Percentiles rank a stretch among this genome's conserved stretches.
phyloP scores from a whole-genome alignment of 1,140 invertebrate genomes.

The Bicyclus anynana region DNA sequence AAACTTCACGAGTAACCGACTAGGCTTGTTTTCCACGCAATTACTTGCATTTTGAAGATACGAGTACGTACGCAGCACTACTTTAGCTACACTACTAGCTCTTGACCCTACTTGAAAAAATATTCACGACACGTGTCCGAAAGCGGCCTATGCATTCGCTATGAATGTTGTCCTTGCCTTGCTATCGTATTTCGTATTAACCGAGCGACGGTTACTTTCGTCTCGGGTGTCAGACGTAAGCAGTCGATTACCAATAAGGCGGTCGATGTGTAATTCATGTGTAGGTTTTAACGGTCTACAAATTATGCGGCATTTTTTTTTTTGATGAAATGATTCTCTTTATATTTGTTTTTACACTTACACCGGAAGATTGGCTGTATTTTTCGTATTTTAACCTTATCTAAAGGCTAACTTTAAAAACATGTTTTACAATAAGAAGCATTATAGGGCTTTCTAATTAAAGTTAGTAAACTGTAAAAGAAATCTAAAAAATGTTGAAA shows the following conservation, averaged over 20 bases:
- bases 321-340: not conserved
- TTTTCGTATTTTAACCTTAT: no score
- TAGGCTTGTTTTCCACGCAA: no score
- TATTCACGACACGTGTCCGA: constrained; percentile 13
- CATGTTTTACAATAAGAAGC: no score
- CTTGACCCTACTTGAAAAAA: not conserved
- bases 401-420: no score
- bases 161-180: constrained; percentile 18
- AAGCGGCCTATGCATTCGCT: constrained; percentile 10
- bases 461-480: no score
- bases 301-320: not conserved
- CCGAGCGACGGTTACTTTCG: constrained; percentile 15
- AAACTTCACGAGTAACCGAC: no score
- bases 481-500: no score
- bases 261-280: constrained; percentile 7
- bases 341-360: not conserved
- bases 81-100: no score
- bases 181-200: constrained; percentile 11
- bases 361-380: no score
- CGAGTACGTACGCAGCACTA: no score
- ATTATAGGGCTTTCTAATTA: no score
- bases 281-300: constrained; percentile 7
- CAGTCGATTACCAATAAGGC: constrained; percentile 2
- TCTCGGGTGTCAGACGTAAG: not conserved
- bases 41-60: no score